Conservation (phyloP, 2,888 invertebrate genomes). For the Zhuqinia jingwanae region DNA sequence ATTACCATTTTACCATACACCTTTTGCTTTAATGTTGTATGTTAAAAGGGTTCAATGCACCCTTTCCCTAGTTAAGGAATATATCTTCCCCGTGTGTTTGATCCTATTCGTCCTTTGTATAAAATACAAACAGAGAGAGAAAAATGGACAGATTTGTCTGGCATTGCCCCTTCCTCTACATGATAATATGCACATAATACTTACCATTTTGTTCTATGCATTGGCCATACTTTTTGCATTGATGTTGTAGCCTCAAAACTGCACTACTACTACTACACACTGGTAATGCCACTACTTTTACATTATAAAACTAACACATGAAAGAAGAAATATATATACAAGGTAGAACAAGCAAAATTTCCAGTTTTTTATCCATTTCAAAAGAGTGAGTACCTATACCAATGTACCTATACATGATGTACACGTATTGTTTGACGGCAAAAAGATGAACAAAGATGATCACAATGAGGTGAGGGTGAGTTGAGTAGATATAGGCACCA, state of each 20-base stretch:
- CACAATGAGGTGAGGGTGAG: slow-evolving; percentile 15
- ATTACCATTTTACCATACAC: slow-evolving; percentile 2
- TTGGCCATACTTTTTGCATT: too few species aligned
- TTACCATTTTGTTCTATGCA: too few species aligned
- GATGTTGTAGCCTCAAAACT: too few species aligned
- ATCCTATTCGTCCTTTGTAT: neutral
- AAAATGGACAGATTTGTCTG: neutral
- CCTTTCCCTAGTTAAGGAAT: slow-evolving; percentile 19
- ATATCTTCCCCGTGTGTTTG: neutral
- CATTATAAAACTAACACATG: too few species aligned
- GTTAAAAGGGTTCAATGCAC: slow-evolving; percentile 50
- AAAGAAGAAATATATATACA: neutral
- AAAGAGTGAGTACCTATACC: too few species aligned
- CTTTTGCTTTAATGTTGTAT: slow-evolving; percentile 11
- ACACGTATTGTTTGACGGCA: too few species aligned
- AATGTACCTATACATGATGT: too few species aligned
- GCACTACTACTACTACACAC: too few species aligned
- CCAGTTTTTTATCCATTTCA: slow-evolving; percentile 33
- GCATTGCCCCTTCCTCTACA: neutral
- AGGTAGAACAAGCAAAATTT: neutral
- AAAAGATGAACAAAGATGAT: too few species aligned
- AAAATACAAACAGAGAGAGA: neutral
- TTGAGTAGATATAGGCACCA: too few species aligned
- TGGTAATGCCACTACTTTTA: too few species aligned
- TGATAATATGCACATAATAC: too few species aligned